Base-by-base conservation (phyloP, 2,797 vertebrate species). In the Orestias chungarensis region DNA sequence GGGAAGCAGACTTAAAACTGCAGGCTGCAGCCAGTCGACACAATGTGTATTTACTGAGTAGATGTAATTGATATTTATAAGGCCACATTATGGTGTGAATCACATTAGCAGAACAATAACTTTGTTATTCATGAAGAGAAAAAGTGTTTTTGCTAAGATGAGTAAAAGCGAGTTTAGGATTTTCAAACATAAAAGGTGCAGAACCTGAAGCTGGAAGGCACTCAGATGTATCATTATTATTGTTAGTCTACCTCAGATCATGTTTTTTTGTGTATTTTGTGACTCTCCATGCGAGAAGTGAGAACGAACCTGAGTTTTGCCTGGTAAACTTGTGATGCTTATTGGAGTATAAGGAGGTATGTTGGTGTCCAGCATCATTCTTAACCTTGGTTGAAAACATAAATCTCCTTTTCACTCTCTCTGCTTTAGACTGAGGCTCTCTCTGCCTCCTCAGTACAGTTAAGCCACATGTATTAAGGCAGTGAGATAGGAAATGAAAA, bases 321-420 rank as follows among this genome's bases (percentile, higher is more conserved):
- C 71, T 72, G 66, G 40, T 35, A 35, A 74, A 61, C 17, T 31
- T 0, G 52, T 71, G 74, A 89, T 52, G 70, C 76, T 82, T 80
- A 84, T 84, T 70, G 57, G 73, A 80, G 66, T 78, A 75, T 82
- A 52, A 76, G 85, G 81, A 84, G 82, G 91, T 88, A 93, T 94
- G 92, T 93, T 94, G 81, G 92, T 93, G 92, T 94, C 87, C 87
- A 91, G 85, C 76, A 87, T 85, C 82, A 72, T 85, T 84, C 79
- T 83, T 79, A 59, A 85, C 79, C 80, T 84, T n/a, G n/a, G n/a
- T n/a, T n/a, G n/a, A n/a, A n/a, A n/a, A n/a, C n/a, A n/a, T n/a
- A n/a, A n/a, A n/a, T 55, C 47, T 61, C 38, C 64, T 61, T 52
- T 65, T 69, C 62, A 62, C 70, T 75, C 40, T 52, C 66, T 44